Evolutionary conservation across 2,888 invertebrate genomes (phyloP), one percentile per base, ranked within the genome.

Genomic region (Thymelicus acteon): DNA sequence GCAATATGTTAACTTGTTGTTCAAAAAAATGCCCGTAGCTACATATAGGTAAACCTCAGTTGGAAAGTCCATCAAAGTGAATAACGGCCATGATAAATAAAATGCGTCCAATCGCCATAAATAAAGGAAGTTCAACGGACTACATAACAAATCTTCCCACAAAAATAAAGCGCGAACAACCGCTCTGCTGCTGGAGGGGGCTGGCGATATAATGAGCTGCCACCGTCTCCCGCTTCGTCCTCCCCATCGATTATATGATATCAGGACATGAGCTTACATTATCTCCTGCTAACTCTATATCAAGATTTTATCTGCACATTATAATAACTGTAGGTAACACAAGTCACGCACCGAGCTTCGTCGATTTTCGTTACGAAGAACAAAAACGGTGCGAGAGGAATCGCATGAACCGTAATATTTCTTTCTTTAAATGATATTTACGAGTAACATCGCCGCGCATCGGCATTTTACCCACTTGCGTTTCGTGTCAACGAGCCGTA

Each of bases 81-180:
- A 61, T 57, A 67, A 70, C 60, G 73, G 70, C 57, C 13, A 31
- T 57, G 57, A 73, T 72, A 67, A 75, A 71, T 61, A 54, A 71
- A 73, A 73, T 70, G 19, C 70, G 61, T 75, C 44, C 57, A 69
- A 69, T 57, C 47, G 57, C 67, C 72, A 70, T 72, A 67, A 68
- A 76, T 72, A 68, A 68, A 74, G 75, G 77, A 77, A 78, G 77
- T 77, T 77, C 76, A 75, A 76, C 74, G 77, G 71, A 73, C 77
- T 73, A 52, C 67, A 63, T 65, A 67, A 69, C 61, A 24, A 72
- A 57, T 52, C 74, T 74, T 75, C 75, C 73, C 75, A 75, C 76
- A 73, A 72, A 61, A 66, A 71, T 66, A 44, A 31, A 31, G 57
- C 40, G 67, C 12, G 15, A 12, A 39, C 37, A 49, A 58, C 63